Base-by-base conservation (phyloP, 2,888 invertebrate genomes). In the Ligdia adustata region DNA sequence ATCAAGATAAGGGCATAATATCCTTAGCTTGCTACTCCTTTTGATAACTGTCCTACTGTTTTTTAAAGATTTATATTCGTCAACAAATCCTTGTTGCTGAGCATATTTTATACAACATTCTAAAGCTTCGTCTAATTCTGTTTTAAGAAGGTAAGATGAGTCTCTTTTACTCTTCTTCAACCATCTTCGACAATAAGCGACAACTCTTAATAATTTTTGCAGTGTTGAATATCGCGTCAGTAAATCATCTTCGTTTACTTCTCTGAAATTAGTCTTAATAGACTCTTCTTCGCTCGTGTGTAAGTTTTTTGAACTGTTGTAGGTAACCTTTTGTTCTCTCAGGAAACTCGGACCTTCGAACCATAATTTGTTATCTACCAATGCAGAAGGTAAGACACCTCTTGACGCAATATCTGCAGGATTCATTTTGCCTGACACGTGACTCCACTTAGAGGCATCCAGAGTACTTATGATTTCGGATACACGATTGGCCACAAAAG, bases 381-480 rank as follows among this genome's bases (percentile, higher is more conserved):
- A 6, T 18, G 4, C 18, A 5, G 18, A 4, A 4, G 18, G 18
- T 9, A 9, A 9, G 9, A n/a, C 26, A 26, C 37, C 37, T 7
- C 37, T 15, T n/a, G 37, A 37, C 1, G 37, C 37, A 6, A 7
- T 6, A 27, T 37, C 37, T 0, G 37, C 37, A 5, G 37, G 37
- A 27, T 37, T 37, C 7, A 13, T 46, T 26, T 52, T 45, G 1
- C n/a, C n/a, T n/a, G n/a, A n/a, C n/a, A n/a, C n/a, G n/a, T n/a
- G n/a, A n/a, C n/a, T n/a, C n/a, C n/a, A n/a, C n/a, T n/a, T n/a
- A n/a, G n/a, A n/a, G n/a, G n/a, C n/a, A n/a, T n/a, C n/a, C n/a
- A n/a, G n/a, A n/a, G n/a, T n/a, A n/a, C n/a, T n/a, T n/a, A n/a
- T n/a, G 4, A 27, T 27, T 3, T 11, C 12, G 4, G 27, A 27